Evolutionary conservation across 2,797 vertebrate genomes (phyloP), one percentile per base, ranked within the genome.

Genomic region (Cetoscarus ocellatus): DNA sequence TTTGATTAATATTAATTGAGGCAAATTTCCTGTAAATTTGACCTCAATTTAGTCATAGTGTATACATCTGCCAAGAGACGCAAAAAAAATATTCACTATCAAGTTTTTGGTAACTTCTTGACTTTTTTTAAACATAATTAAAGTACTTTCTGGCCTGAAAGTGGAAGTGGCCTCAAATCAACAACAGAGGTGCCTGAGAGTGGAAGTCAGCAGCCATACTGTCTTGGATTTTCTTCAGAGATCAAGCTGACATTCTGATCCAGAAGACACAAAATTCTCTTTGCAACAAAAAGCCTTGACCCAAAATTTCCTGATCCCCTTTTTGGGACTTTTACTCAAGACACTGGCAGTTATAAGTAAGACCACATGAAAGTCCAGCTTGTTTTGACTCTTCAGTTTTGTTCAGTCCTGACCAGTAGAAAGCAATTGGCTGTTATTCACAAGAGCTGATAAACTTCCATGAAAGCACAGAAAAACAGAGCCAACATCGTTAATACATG

Each of bases 371-470:
- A 57, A 48, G 63, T 70, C 54, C 49, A 64, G 63, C 53, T 44
- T 1, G 14, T 76, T 73, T 67, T 69, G 62, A 61, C 18, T 79
- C 8, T 62, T 73, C 53, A 52, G 64, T 73, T 60, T 42, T 52
- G 57, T 81, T 77, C 59, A 0, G 61, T 83, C 57, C 17, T 54
- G 63, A 69, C 71, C 12, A 8, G 55, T n/a, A 19, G 45, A 69
- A 67, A 75, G 64, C 51, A 53, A 57, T 27, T 77, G 73, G 66
- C 61, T 14, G 13, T 64, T 68, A 81, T 79, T 70, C 68, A 71
- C 49, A 45, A 59, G 52, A 80, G 44, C 73, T 56, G 61, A 71
- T 83, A 86, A 59, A 72, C 84, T 84, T 65, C 80, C 81, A 77
- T 57, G 44, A 79, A 66, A 48, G 60, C 65, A 70, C 66, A 70